These are phyloP conservation scores for Philonicus albiceps DNA, from an alignment of 2,888 invertebrate genomes.

Conservation along the genomic window DNA sequence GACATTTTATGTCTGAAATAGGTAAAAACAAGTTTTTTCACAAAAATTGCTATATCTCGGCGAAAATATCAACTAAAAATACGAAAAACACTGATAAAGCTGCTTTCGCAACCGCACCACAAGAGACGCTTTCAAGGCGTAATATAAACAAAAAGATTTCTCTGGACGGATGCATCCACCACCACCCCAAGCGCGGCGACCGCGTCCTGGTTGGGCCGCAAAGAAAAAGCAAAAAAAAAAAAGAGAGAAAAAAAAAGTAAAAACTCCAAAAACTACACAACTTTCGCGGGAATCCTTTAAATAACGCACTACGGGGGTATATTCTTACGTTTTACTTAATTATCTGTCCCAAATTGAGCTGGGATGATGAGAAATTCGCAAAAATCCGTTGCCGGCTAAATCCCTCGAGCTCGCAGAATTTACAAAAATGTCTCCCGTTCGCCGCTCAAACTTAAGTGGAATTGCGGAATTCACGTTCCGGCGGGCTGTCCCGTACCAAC, in stretches of 20 bases:
- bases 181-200: slow-evolving; percentile 1
- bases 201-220: not conserved
- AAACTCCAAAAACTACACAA: not conserved
- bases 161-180: not conserved
- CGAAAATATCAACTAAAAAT: not conserved
- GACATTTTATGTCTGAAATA: not conserved
- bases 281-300: not conserved
- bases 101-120: not conserved
- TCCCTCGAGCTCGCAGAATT: not conserved
- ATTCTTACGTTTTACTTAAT: not conserved
- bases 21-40: not conserved
- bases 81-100: not conserved
- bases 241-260: too few species aligned
- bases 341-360: not conserved
- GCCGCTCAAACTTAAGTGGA: not conserved
- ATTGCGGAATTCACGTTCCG: not conserved
- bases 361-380: not conserved
- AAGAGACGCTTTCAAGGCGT: not conserved
- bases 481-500: not conserved
- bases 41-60: not conserved
- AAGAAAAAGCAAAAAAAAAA: not conserved
- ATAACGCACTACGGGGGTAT: not conserved
- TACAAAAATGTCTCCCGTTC: slow-evolving; percentile 31
- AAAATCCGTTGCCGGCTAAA: slow-evolving; percentile 17
- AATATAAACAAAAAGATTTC: slow-evolving; percentile 3